Evolutionary conservation across 2,888 invertebrate genomes (phyloP), one percentile per base, ranked within the genome.

Genomic region (Nomada fucata): DNA sequence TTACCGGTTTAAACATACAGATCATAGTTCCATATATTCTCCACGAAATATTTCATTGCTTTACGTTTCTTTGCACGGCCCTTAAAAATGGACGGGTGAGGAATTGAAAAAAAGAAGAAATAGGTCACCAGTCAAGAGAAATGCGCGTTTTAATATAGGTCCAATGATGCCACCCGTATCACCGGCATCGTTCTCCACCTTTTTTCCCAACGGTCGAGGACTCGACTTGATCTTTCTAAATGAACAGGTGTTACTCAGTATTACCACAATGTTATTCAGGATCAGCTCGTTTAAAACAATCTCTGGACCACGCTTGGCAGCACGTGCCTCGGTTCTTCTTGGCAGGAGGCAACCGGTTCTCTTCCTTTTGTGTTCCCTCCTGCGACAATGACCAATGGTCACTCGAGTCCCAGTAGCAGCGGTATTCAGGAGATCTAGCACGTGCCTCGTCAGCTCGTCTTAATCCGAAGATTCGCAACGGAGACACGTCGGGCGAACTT

Each of bases 291-390:
- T 83, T 81, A 73, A 82, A 80, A 82, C 83, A 83, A 83, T 82
- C 82, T 85, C 83, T 89, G 89, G 89, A 88, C 86, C 86, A 76
- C 75, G 85, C 59, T 71, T 69, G 77, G 53, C 78, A 86, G 88
- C 89, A 86, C 90, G 89, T 89, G 89, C 85, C 88, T 44, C 72
- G 81, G 79, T 72, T 82, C 86, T 73, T 87, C 87, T 80, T 86
- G 82, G 86, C 85, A 85, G 87, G 89, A 86, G 90, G 88, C 83
- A 90, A 91, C 91, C 91, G 91, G 90, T 92, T 90, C 86, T 84
- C 79, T 80, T 88, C 86, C 83, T 90, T 83, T 88, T 86, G 86
- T 87, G 84, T 84, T 87, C 88, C 84, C 78, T 86, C 77, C 83
- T 85, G 85, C 89, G 88, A 89, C 88, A 88, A 87, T 89, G 91